A percentile compares a stretch with the other conserved stretches of the same genome.
phyloP scores from a whole-genome alignment of 2,113 vertebrate species.

The Excalfactoria chinensis region DNA sequence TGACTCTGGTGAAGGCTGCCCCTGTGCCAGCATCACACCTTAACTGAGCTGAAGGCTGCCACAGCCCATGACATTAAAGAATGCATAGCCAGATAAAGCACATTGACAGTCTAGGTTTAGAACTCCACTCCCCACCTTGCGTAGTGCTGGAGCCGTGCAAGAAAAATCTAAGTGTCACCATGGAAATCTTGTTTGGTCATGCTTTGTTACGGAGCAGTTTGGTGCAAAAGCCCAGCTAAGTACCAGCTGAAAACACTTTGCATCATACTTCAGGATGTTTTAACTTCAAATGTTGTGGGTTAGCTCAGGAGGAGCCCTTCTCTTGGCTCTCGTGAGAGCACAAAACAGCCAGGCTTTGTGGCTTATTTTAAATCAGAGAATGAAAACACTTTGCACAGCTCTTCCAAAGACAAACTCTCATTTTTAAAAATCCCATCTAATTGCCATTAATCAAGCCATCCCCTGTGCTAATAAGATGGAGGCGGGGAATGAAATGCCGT shows the following conservation, averaged over 20 bases:
- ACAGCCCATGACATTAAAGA: background rate
- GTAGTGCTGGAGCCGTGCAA: background rate
- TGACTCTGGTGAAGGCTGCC: background rate
- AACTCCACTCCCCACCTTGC: background rate
- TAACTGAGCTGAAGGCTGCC: background rate
- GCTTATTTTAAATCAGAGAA: conserved; percentile 33
- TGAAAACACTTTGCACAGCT: background rate
- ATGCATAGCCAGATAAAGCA: no score
- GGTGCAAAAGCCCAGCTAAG: background rate
- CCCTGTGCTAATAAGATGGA: background rate
- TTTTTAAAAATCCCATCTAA: conserved; percentile 40
- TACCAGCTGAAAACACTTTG: conserved; percentile 36
- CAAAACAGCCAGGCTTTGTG: background rate
- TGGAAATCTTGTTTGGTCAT: background rate
- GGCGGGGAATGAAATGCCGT: conserved; percentile 7
- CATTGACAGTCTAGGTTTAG: no score
- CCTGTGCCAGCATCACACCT: background rate
- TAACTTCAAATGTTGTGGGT: background rate
- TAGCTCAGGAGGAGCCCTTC: background rate
- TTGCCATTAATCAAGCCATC: conserved; percentile 36
- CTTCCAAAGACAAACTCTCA: conserved; percentile 33
- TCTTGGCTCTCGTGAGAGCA: background rate
- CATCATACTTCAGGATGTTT: background rate
- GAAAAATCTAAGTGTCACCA: background rate
- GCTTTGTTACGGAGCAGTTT: background rate